Evolutionary conservation across 2,888 invertebrate species (phyloP), one percentile per base, ranked within the genome.

Genomic region (Siphlonurus alternatus): DNA sequence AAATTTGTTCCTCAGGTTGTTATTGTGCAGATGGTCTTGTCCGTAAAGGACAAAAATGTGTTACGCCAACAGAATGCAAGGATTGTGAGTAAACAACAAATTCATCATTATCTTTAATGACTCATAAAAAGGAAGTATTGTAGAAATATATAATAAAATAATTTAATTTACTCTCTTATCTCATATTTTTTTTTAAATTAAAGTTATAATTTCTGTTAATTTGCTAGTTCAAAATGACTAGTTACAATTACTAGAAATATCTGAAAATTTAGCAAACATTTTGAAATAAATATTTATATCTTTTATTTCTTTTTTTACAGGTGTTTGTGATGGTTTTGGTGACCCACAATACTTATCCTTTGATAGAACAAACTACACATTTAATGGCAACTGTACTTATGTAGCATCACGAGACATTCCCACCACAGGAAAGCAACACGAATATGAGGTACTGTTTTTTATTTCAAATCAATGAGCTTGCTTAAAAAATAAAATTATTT

Each of bases 351-450:
- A 89, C 74, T 80, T 85, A 65, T 89, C 88, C 25, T 95, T 91
- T 72, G 93, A 94, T 73, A 84, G 86, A 23, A 84, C 81, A 66
- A 86, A 87, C 70, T 85, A 88, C 69, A 87, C 87, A 0, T 87
- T 89, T 74, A 84, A 87, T 68, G 90, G 89, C 2, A 89, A 89
- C 73, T 94, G 94, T 74, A 89, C 89, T 0, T 93, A 92, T 73
- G 78, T 92, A 25, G 81, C 91, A 63, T 85, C 90, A 0, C 76
- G 87, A 38, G 85, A 87, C 74, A 76, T 79, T 61, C 66, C 66
- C 23, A 64, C 69, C 23, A 63, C 69, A 1, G 66, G 66, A 1
- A 81, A 80, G 10, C 74, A 74, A 18, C 73, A 78, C 72, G 69
- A 80, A 75, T 78, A 79, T 72, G 76, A 81, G 76, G 74, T 83